Conservation (phyloP, 2,888 invertebrate species). For the Malthinus flaveolus region DNA sequence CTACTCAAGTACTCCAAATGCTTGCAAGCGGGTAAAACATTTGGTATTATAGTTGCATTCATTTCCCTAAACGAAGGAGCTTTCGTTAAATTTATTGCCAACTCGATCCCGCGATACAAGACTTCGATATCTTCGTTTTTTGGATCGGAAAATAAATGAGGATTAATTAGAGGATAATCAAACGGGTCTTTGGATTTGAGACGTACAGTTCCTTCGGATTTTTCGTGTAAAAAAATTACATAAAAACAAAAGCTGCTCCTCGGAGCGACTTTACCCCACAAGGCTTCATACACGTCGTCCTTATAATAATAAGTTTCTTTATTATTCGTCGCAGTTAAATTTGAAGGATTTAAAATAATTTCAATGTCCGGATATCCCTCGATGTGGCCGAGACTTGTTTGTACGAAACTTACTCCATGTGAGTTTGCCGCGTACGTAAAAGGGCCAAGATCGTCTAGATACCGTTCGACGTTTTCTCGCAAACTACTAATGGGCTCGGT, state of each 20-base stretch:
- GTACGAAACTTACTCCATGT: slow-evolving; percentile 30
- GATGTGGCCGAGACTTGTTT: slow-evolving; percentile 30
- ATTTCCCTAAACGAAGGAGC: slow-evolving; percentile 64
- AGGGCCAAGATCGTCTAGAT: slow-evolving; percentile 32
- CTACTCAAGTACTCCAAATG: slow-evolving; percentile 47
- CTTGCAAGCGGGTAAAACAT: slow-evolving; percentile 58
- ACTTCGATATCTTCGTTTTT: slow-evolving; percentile 66
- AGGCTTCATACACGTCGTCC: slow-evolving; percentile 14
- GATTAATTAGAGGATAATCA: slow-evolving; percentile 42
- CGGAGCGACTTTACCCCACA: slow-evolving; percentile 10
- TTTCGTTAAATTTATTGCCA: slow-evolving; percentile 30
- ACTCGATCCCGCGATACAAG: slow-evolving; percentile 61
- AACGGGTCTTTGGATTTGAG: slow-evolving; percentile 39
- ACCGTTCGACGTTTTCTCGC: slow-evolving; percentile 28
- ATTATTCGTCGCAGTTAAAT: slow-evolving; percentile 24
- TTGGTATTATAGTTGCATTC: slow-evolving; percentile 59
- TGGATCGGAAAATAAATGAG: slow-evolving; percentile 35
- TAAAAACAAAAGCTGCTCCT: slow-evolving; percentile 23
- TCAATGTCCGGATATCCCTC: slow-evolving; percentile 30
- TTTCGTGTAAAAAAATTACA: slow-evolving; percentile 34
- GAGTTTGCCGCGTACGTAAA: slow-evolving; percentile 34
- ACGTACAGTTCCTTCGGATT: slow-evolving; percentile 38
- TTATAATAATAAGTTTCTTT: slow-evolving; percentile 29
- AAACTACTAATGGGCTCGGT: slow-evolving; percentile 11
- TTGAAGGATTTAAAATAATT: slow-evolving; percentile 20